phyloP scores from a whole-genome alignment of 2,113 vertebrate species.

The Cyanocitta stelleri region DNA sequence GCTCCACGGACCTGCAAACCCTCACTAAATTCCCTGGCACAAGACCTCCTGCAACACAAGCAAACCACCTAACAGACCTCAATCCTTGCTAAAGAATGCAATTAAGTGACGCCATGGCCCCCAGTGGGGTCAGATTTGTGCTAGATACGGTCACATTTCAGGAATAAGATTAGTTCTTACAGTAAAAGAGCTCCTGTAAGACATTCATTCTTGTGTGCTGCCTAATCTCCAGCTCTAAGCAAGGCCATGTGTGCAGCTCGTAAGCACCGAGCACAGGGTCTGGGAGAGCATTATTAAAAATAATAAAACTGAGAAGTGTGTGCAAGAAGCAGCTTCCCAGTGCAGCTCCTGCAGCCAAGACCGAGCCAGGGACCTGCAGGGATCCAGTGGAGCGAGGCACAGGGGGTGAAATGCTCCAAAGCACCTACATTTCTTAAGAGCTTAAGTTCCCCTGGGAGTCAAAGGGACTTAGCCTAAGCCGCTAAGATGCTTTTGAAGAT shows the following conservation, averaged over 20 bases:
- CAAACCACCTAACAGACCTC: conserved; percentile 26
- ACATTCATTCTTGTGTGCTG: neutral
- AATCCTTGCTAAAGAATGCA: conserved; percentile 38
- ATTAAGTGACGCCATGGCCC: conserved; percentile 5
- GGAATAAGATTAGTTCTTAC: conserved; percentile 52
- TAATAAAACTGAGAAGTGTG: neutral
- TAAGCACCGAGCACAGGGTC: neutral
- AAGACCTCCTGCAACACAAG: neutral
- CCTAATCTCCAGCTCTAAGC: neutral
- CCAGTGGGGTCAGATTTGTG: neutral
- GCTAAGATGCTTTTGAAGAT: conserved; percentile 58
- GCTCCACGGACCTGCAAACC: neutral
- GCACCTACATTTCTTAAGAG: conserved; percentile 39
- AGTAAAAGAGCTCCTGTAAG: conserved; percentile 36
- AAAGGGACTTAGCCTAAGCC: conserved; percentile 42
- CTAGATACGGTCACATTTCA: conserved; percentile 35
- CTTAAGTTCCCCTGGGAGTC: conserved; percentile 39
- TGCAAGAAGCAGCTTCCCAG: neutral
- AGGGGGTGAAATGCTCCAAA: neutral
- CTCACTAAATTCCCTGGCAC: neutral
- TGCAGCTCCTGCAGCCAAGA: neutral
- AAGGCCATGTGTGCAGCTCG: neutral
- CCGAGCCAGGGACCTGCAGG: neutral
- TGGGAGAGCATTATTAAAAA: neutral
- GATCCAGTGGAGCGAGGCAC: neutral